phyloP scores from a whole-genome alignment of 2,888 invertebrate species.

The Sarcophaga caerulescens region DNA sequence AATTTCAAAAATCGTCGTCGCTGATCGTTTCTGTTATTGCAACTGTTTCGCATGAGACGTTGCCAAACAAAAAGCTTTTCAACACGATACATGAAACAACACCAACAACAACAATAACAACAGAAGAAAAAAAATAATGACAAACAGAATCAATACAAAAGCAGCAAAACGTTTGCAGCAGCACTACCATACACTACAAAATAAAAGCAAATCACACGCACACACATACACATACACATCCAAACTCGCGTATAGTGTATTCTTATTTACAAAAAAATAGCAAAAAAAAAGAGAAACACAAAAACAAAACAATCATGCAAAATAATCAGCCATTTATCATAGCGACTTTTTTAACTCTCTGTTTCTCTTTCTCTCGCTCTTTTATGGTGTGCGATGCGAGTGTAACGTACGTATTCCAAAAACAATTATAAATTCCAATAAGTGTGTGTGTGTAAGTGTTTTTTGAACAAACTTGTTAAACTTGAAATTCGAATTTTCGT shows the following conservation, averaged over 20 bases:
- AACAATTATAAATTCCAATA: background rate
- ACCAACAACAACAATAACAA: conserved; percentile 50
- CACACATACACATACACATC: conserved; percentile 40
- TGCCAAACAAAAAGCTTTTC: conserved; percentile 78
- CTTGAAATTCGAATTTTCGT: conserved; percentile 41
- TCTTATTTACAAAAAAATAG: conserved; percentile 67
- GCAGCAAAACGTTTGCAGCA: conserved; percentile 43
- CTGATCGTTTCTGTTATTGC: conserved; percentile 80
- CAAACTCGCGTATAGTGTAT: conserved; percentile 56
- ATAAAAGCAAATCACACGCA: conserved; percentile 13
- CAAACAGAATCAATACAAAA: conserved; percentile 36
- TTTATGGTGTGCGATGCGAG: too few species aligned
- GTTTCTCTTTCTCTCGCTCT: background rate
- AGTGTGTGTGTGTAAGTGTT: background rate
- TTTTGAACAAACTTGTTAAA: conserved; percentile 61
- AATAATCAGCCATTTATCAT: conserved; percentile 62
- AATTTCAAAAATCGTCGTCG: conserved; percentile 78
- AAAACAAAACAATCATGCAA: conserved; percentile 60
- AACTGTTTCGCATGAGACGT: conserved; percentile 78
- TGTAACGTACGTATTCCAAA: background rate
- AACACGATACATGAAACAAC: conserved; percentile 69
- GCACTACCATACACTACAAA: conserved; percentile 40
- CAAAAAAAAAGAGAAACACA: conserved; percentile 41
- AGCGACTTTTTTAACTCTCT: background rate
- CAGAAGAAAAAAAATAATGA: conserved; percentile 49